Evolutionary conservation across 2,797 vertebrate species (phyloP).

Genomic region (Emys orbicularis): DNA sequence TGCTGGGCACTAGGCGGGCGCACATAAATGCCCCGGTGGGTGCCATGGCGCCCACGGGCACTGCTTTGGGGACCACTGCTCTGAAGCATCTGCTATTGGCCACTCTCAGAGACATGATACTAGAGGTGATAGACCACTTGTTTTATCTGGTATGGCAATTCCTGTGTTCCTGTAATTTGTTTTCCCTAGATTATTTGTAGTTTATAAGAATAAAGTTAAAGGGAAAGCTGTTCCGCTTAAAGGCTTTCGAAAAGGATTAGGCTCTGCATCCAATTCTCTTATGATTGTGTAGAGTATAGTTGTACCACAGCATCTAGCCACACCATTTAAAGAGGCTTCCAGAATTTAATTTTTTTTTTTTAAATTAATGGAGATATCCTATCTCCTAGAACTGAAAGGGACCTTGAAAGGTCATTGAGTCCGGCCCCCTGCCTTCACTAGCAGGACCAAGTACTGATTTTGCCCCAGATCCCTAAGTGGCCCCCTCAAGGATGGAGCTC

Average conservation of each 20-base stretch:
- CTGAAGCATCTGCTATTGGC: neutral
- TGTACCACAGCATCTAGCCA: neutral
- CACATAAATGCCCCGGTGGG: too few relatives aligned
- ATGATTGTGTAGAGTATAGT: neutral
- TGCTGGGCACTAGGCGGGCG: too few relatives aligned
- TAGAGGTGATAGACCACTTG: neutral
- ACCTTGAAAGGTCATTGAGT: too few relatives aligned
- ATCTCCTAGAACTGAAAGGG: too few relatives aligned
- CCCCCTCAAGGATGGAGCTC: too few relatives aligned
- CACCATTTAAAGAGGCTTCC: constrained; percentile 3
- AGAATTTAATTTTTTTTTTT: too few relatives aligned
- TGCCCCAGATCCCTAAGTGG: too few relatives aligned
- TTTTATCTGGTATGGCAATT: neutral
- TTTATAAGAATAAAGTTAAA: neutral
- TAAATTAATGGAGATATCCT: too few relatives aligned
- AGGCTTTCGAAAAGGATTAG: neutral
- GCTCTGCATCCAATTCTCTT: constrained; percentile 37
- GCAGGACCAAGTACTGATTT: too few relatives aligned
- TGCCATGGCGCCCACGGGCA: too few relatives aligned
- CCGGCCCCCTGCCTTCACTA: too few relatives aligned
- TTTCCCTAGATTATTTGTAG: neutral
- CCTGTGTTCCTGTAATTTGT: neutral
- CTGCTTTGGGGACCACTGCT: neutral
- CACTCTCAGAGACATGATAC: neutral
- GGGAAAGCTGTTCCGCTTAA: neutral